Conservation (phyloP, 1,140 invertebrate species). For the Ganaspis sp. region DNA sequence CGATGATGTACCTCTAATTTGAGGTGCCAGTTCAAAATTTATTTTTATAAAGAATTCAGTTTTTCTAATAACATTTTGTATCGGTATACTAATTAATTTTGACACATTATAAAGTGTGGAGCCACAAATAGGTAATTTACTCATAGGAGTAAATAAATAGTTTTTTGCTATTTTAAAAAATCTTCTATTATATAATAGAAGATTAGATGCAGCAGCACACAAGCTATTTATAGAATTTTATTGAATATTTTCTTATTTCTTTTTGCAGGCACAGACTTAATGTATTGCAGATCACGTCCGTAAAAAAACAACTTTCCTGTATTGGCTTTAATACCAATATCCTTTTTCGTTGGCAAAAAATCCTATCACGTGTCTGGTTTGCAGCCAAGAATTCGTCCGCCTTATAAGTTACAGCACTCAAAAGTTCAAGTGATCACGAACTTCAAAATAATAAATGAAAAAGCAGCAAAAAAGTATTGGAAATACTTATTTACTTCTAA, state of each 20-base stretch:
- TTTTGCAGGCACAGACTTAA: neutral
- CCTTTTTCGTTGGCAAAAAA: conserved; percentile 13
- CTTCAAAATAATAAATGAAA: neutral
- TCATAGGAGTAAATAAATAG: no score
- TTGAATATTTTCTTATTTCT: neutral
- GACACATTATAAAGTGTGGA: no score
- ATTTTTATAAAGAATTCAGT: no score
- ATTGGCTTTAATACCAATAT: conserved; percentile 24
- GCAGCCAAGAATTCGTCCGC: neutral
- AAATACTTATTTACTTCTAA: neutral
- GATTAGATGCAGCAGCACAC: no score
- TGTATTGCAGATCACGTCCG: neutral
- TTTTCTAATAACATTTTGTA: no score
- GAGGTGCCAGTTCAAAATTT: no score
- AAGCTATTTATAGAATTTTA: no score
- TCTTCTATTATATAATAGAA: no score
- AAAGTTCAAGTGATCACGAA: neutral
- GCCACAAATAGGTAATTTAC: no score
- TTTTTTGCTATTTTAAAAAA: no score
- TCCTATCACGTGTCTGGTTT: conserved; percentile 12
- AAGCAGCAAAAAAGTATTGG: neutral
- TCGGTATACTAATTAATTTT: no score
- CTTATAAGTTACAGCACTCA: neutral
- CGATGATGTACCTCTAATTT: no score
- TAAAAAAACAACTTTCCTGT: conserved; percentile 9